Evolutionary conservation across 2,888 invertebrate species (phyloP), one percentile per base, ranked within the genome.

Genomic region (Miltochrista miniata): DNA sequence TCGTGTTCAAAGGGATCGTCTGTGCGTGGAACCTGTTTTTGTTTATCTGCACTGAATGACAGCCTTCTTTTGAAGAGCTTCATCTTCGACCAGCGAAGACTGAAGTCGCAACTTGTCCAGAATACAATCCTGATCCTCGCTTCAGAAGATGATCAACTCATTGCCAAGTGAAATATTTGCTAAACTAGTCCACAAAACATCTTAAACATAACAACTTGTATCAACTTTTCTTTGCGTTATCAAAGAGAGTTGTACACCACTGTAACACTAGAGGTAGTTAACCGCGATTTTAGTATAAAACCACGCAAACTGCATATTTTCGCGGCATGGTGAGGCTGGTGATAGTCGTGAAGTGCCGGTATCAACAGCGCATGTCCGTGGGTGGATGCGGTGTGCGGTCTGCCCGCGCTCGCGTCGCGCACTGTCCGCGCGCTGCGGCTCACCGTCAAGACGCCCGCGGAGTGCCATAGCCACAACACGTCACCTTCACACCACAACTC

Each of bases 61-160:
- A 90, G 80, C 78, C 86, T 90, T 80, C 90, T 86, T 85, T 86
- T 91, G 85, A 91, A 91, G 81, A 91, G 80, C 83, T 90, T 91
- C 90, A 91, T 91, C 79, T 83, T 74, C 68, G 59, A 62, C 66
- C 62, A 64, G 70, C 62, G 70, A 67, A 65, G 70, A 31, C 31
- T 31, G 8, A 63, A 68, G 76, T 53, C 53, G 56, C 10, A n/a
- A 39, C 18, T 50, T 54, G 54, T 53, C 36, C 48, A 51, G 58
- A 70, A 60, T 69, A 73, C 68, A 64, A 44, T 44, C 15, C n/a
- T 78, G 81, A 78, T 73, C 76, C 61, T 70, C 68, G 62, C 64
- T 67, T 74, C 66, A 70, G 61, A 69, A 59, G 64, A 54, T 59
- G 67, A 64, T 71, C 61, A 64, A 63, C 54, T 74, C 76, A 79